Percentiles rank a stretch among this genome's conserved stretches.
Evolutionary conservation across 2,113 vertebrate species (phyloP).

Genomic region (Dicentrarchus labrax): DNA sequence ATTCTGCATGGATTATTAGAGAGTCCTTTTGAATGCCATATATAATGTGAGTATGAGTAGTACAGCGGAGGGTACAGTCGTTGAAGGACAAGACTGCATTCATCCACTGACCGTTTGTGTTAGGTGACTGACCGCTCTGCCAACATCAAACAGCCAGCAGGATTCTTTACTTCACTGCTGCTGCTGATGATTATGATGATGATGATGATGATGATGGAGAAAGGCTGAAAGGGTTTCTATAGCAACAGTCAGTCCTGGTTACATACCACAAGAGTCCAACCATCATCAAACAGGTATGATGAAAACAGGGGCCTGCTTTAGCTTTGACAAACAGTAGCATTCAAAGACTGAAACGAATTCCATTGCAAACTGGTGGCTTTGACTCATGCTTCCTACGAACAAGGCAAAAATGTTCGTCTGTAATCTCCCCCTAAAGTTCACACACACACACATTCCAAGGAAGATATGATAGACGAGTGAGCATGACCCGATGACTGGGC

Average conservation of each 20-base stretch:
- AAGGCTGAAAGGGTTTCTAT: constrained; percentile 55
- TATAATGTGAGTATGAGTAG: background rate
- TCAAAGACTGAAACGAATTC: background rate
- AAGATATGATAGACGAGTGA: constrained; percentile 14
- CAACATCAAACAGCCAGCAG: constrained; percentile 32
- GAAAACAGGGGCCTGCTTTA: background rate
- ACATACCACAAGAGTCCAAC: constrained; percentile 14
- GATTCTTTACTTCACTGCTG: constrained; percentile 30
- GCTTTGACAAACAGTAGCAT: background rate
- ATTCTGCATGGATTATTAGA: background rate
- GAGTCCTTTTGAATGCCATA: background rate
- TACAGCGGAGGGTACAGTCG: background rate
- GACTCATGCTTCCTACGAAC: constrained; percentile 17
- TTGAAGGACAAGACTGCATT: constrained; percentile 15
- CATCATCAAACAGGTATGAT: constrained; percentile 14
- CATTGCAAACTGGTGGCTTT: background rate
- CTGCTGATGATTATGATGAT: background rate
- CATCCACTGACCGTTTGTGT: too few relatives aligned
- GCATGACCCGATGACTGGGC: background rate
- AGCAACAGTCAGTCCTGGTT: constrained; percentile 41
- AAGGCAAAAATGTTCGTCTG: background rate
- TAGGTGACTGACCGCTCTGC: constrained; percentile 37
- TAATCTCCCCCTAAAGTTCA: constrained; percentile 9
- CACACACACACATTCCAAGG: constrained; percentile 38
- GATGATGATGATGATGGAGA: constrained; percentile 31